Evolutionary conservation across 2,797 vertebrate species (phyloP), one percentile per base, ranked within the genome.

Genomic region (Chelon auratus): DNA sequence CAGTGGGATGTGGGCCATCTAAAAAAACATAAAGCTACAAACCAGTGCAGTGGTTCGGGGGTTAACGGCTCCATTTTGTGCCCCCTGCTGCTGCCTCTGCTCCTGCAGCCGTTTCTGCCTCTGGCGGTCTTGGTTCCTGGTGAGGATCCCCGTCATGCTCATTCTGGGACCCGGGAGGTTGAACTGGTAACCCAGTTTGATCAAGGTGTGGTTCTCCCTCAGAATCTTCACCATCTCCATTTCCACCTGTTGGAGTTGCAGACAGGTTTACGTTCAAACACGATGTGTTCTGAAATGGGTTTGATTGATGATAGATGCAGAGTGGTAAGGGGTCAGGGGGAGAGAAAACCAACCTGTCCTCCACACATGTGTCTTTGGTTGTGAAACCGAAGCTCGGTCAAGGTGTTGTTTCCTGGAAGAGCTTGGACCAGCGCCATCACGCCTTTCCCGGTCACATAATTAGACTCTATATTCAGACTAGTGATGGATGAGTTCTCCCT

Each of bases 151-250:
- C 0, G 97, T 99, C 96, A 99, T 98, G 88, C 96, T 98, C 95
- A 99, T 97, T 58, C 98, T 94, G 78, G 98, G 97, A 33, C 98
- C 97, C 11, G 97, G 95, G 5, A 99, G 96, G 82, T 98, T 96
- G 79, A 99, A 99, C 82, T 99, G 98, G 88, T 99, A 99, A 3
- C 98, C 97, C 57, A 99, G 87, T 78, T 97, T 96, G 76, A 99
- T 94, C 87, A 99, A 81, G 7, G 96, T 97, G 58, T 91, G 90
- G 89, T 99, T 99, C 57, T 97, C 97, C 85, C 94, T 95, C 78
- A 99, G 83, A 50, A 99, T 86, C 93, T 97, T 97, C 68, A 95
- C 98, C 81, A 99, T 97, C 91, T 99, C 97, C 98, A 99, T 99
- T 91, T 99, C 98, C 8, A 97, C 97, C 91, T 99, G 83, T 1